Evolutionary conservation across 1,140 invertebrate species (phyloP).

Genomic region (Tigriopus japonicus): DNA sequence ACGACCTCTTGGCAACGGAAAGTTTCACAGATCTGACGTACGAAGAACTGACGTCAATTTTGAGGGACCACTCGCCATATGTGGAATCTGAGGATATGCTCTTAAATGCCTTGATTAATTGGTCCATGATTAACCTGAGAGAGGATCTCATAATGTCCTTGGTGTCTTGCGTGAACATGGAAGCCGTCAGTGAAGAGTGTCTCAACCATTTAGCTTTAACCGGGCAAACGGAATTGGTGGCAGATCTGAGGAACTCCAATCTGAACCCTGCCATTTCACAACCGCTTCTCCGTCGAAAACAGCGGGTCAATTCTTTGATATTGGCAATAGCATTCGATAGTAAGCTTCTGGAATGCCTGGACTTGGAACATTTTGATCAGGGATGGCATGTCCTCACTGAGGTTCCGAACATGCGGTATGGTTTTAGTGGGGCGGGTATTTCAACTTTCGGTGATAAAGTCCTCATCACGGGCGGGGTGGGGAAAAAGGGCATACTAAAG

Average conservation of each 20-base stretch:
- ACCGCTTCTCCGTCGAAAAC: background rate
- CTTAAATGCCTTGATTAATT: too few relatives aligned
- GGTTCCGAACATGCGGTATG: background rate
- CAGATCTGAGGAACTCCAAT: background rate
- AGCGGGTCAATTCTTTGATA: background rate
- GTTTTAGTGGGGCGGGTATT: background rate
- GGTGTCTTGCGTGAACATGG: background rate
- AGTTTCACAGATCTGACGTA: too few relatives aligned
- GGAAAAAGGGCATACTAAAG: background rate
- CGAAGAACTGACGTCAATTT: too few relatives aligned
- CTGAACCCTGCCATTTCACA: background rate
- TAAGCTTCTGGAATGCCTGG: background rate
- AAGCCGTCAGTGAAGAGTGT: background rate
- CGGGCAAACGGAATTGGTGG: background rate
- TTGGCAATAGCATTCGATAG: conserved; percentile 1
- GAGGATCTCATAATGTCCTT: too few relatives aligned
- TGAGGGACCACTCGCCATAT: too few relatives aligned
- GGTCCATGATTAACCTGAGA: too few relatives aligned
- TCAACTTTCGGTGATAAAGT: background rate
- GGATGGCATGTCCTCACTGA: background rate
- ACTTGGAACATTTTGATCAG: conserved; percentile 8
- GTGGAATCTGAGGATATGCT: too few relatives aligned
- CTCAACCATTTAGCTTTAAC: background rate
- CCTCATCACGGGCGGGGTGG: conserved; percentile 1
- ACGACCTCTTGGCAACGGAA: too few relatives aligned